Evolutionary conservation across 2,113 vertebrate genomes (phyloP), one percentile per base, ranked within the genome.

Genomic region (Microtus richardsoni): DNA sequence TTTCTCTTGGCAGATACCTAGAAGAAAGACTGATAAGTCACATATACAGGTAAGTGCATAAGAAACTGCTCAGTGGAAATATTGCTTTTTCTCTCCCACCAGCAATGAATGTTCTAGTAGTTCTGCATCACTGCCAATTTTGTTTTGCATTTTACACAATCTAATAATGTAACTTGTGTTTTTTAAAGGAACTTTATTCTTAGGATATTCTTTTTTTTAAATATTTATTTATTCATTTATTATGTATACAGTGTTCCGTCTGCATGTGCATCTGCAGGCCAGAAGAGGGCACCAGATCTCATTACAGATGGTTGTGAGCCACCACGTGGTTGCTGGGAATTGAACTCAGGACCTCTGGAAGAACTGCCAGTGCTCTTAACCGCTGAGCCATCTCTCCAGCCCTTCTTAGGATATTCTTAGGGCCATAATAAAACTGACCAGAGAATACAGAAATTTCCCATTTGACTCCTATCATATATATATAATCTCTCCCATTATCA

Each of bases 11-110:
- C 49, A 89, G 52, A 60, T 60, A 74, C 52, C 70, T 74, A 44
- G 70, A 33, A 89, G 87, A 41, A 88, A n/a, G 71, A 33, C 17
- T 88, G 41, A 24, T 74, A 52, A 88, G 52, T 58, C 52, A 89
- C 36, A 44, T 44, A 85, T 60, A 80, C 14, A 84, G 47, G 33
- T 74, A 96, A 86, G 74, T 92, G 80, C n/a, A 44, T 54, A 84
- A 78, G 66, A 95, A 89, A 86, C 19, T 85, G 28, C 64, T 68
- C 64, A 68, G 28, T 68, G 11, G n/a, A 17, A 79, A 9, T 64
- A 54, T 6, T n/a, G 60, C n/a, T 58, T 74, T 22, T 41, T 24
- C n/a, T 41, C 36, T 73, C 70, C 28, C 49, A 52, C 41, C 44
- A 89, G 28, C 39, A 89, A 44, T 60, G n/a, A 41, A 75, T 62